Evolutionary conservation across 2,797 vertebrate species (phyloP), one percentile per base, ranked within the genome.

Genomic region (Molossus alvarezi): DNA sequence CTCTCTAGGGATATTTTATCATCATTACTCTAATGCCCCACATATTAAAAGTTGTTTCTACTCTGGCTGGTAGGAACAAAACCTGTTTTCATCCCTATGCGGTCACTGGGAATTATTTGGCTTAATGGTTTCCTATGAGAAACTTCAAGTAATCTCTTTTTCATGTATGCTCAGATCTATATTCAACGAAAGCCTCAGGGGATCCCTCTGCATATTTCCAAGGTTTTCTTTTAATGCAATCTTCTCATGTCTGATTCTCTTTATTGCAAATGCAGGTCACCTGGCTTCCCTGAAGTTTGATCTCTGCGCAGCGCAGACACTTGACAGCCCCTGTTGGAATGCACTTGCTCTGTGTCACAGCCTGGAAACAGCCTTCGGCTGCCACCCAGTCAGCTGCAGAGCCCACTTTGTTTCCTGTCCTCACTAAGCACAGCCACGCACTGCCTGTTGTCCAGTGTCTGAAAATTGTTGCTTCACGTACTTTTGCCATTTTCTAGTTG

Each of bases 291-390:
- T 65, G 41, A 45, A 45, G 41, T 45, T 45, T 29, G 15, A 79
- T 64, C 20, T 45, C 15, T 81, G 82, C 55, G 45, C 15, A 69
- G 27, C 48, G 75, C 45, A 21, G 64, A 57, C 67, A n/a, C 55
- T 13, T 27, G 27, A 27, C 53, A 45, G 10, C 0, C 27, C 53
- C 77, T 82, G 60, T 64, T n/a, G n/a, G 29, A 37, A 13, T 6
- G 33, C 15, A 53, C 4, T 8, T 0, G 7, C 21, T 6, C 3
- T 10, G 7, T 6, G 51, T 23, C 57, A 9, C 1, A 3, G 55
- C 20, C 25, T 62, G 20, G 41, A 64, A 41, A 71, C 18, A 14
- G 25, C 13, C 25, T 7, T 60, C 55, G 18, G 75, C 17, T 45
- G 53, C 41, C 41, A 45, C 41, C 41, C 6, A 29, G 81, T 14